phyloP scores from a whole-genome alignment of 2,113 vertebrate genomes.

The Chaenogobius annularis region DNA sequence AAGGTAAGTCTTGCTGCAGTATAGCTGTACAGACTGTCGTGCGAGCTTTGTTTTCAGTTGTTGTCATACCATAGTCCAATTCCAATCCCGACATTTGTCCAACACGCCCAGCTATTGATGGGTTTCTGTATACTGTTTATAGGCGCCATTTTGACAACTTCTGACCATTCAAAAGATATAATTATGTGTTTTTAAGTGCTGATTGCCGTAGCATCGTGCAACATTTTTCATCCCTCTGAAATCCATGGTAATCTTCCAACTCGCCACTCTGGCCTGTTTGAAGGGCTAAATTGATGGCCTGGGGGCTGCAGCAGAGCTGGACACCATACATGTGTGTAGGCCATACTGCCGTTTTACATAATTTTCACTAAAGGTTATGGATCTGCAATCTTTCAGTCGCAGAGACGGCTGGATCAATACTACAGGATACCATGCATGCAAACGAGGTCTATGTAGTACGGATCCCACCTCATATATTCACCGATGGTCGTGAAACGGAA shows the following conservation, averaged over 20 bases:
- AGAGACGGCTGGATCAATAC: conserved; percentile 26
- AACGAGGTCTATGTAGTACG: conserved; percentile 7
- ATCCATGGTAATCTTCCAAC: conserved; percentile 6
- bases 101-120: background rate
- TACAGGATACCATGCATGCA: conserved; percentile 8
- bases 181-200: background rate
- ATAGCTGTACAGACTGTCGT: conserved; percentile 20
- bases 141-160: background rate
- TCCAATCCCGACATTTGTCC: conserved; percentile 24
- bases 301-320: conserved; percentile 9
- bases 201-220: background rate
- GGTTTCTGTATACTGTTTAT: background rate
- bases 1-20: conserved; percentile 81
- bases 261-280: conserved; percentile 16
- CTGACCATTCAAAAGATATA: background rate
- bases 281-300: conserved; percentile 1
- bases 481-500: conserved; percentile 15
- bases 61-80: conserved; percentile 35
- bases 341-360: conserved; percentile 2
- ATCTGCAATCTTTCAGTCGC: conserved; percentile 8
- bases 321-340: background rate
- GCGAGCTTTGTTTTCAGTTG: conserved; percentile 30
- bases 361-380: conserved; percentile 8
- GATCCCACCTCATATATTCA: conserved; percentile 20
- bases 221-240: background rate